Evolutionary conservation across 2,797 vertebrate genomes (phyloP), one percentile per base, ranked within the genome.

Genomic region (Pygocentrus nattereri): DNA sequence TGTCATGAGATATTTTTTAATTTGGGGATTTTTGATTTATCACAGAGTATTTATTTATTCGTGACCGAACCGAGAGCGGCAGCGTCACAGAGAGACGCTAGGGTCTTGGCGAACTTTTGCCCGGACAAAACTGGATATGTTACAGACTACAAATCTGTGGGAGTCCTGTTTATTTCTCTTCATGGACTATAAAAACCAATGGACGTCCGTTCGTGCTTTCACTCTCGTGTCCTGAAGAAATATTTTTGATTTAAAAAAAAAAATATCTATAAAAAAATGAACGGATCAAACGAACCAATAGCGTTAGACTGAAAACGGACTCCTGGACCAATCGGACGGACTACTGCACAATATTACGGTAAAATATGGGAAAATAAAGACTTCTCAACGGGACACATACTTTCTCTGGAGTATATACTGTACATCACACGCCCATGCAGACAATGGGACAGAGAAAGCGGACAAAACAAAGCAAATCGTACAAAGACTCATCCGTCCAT

Each of bases 1-100:
- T 95, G 95, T 95, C 89, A 88, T 93, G 89, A 89, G 87, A 89
- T 89, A 83, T 88, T 87, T 92, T 92, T 93, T 93, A 93, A 91
- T 91, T 92, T 92, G 92, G 92, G 69, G 34, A 23, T 21, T 78
- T 91, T 82, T 80, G 69, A 86, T 86, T 86, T 77, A 87, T 89
- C 90, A 89, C 85, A 88, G 90, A 91, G 89, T 64, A 89, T 88
- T 87, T 86, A 61, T 92, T 93, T 92, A 71, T 83, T 69, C 77
- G 78, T 73, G 68, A 67, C n/a, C 64, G 71, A 52, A 13, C 5
- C 68, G 31, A 69, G 30, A 59, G 73, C 61, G 74, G 58, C 50
- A 44, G 70, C 64, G 23, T 77, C 50, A 23, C n/a, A 52, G 52
- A 71, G 18, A 30, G 58, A 1, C 23, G 10, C 3, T 5, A 31